Evolutionary conservation across 1,140 invertebrate species (phyloP), one percentile per base, ranked within the genome.

Genomic region (Temnothorax longispinosus): DNA sequence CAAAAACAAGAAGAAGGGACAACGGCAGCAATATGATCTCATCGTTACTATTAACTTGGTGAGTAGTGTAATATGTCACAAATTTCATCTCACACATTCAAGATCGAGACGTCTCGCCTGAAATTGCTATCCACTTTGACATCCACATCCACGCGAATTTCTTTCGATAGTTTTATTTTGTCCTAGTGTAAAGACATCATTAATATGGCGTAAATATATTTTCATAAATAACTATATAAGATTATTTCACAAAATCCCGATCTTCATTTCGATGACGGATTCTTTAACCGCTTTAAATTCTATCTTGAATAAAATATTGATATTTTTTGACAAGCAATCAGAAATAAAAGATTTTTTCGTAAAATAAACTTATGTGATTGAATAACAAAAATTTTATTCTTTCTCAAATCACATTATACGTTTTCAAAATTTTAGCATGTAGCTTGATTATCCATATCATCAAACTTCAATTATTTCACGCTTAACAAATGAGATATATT

Each of bases 21-120:
- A 97, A 90, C 96, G 98, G 89, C 97, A 98, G 92, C 97, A 98
- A 91, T 97, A 98, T 89, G 97, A 98, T 92, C 96, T 98, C 47
- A 97, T 97, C 86, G 97, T 98, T 84, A 98, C 97, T 80, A 98
- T 98, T 88, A 97, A 98, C 94, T 94, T 98, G 96, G 97, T 98
- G 92, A 97, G 97, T 67, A 6, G 27, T 11, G 32, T 95, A 62
- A 76, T 11, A 27, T 27, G 6, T 2, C 41, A 44, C 3, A 11
- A 10, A 18, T 71, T 27, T 75, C 38, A 41, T 41, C 35, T 41
- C 21, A 11, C 21, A 11, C 13, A 10, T 76, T 82, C 0, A 47
- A 4, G 0, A 2, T 72, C 8, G 21, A 32, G 54, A 52, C 7
- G 4, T 27, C 1, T 44, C 2, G 7, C 21, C n/a, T 27, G 11